Evolutionary conservation across 1,140 invertebrate genomes (phyloP).

Genomic region (Ladona fulva): DNA sequence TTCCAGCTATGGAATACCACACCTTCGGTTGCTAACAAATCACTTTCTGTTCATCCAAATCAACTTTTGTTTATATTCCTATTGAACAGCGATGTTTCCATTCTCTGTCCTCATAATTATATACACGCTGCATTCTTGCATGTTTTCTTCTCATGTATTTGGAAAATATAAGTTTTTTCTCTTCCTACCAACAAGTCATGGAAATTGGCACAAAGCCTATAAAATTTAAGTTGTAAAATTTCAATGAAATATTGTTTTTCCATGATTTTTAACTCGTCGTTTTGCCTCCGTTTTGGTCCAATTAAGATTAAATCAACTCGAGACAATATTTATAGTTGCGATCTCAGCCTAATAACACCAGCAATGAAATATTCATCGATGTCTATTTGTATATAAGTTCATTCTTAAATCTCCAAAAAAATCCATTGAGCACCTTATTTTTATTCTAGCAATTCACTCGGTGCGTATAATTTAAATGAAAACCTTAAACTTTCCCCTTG

Average conservation of each 20-base stretch:
- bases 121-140: background rate
- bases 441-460: background rate
- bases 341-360: background rate
- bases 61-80: background rate
- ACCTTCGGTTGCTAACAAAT: background rate
- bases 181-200: background rate
- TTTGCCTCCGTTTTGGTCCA: background rate
- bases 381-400: background rate
- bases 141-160: background rate
- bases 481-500: background rate
- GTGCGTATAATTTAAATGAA: background rate
- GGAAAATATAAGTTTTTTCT: slow-evolving; percentile 4
- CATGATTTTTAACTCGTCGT: background rate
- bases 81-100: background rate
- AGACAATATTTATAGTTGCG: background rate
- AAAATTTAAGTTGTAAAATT: background rate
- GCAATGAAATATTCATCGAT: background rate
- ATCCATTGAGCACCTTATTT: background rate
- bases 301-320: background rate
- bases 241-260: background rate
- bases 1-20: background rate
- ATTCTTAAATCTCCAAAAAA: background rate
- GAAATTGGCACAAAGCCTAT: background rate
- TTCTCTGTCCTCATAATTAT: background rate
- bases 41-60: background rate